These are phyloP conservation scores for Tenualosa ilisha DNA, from an alignment of 2,797 vertebrate species.

Conservation along the genomic window DNA sequence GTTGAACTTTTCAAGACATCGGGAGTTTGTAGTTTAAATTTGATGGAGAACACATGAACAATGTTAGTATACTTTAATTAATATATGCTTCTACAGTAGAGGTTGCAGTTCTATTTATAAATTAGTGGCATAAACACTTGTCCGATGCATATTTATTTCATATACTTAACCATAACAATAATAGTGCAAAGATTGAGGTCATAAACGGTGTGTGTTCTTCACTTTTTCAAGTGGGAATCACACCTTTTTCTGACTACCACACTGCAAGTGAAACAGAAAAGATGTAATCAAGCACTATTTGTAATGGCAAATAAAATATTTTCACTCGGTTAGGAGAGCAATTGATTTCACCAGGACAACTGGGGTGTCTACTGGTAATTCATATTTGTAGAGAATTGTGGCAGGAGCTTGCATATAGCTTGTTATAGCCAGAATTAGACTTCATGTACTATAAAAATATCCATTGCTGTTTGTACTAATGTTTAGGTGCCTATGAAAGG, in stretches of 20 bases:
- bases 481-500: not conserved
- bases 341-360: not conserved
- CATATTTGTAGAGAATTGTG: not conserved
- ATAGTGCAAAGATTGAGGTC: not conserved
- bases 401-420: not conserved
- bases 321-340: not conserved
- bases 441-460: not conserved
- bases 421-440: not conserved
- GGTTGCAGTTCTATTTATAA: not conserved
- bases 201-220: not conserved
- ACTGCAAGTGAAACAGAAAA: not conserved
- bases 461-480: not conserved
- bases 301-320: not conserved
- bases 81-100: not conserved
- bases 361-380: not conserved
- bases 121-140: not conserved
- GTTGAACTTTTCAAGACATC: not conserved
- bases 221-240: slow-evolving; percentile 4
- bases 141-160: not conserved
- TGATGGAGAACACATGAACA: not conserved
- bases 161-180: not conserved
- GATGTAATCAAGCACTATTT: not conserved
- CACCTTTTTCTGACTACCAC: not conserved
- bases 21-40: not conserved
- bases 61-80: not conserved